Percentiles rank a stretch among this genome's conserved stretches.
phyloP scores from a whole-genome alignment of 2,888 invertebrate species.

The Tortrix viridana region DNA sequence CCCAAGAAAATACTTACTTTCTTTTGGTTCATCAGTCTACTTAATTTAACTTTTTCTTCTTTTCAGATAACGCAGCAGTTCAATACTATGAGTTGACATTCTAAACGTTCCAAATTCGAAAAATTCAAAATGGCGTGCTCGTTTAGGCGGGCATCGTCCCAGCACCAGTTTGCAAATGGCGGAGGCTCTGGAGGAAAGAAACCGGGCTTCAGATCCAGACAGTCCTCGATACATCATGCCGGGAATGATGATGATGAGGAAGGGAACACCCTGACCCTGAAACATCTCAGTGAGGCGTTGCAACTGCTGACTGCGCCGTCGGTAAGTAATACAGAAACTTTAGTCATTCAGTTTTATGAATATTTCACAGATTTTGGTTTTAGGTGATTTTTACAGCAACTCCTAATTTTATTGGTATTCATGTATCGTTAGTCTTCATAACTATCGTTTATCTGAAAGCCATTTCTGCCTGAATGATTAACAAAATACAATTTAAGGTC shows the following conservation, averaged over 20 bases:
- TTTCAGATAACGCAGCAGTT: constrained; percentile 21
- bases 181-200: constrained; percentile 67
- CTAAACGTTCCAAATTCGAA: constrained; percentile 20
- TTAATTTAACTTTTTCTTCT: not conserved
- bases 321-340: constrained; percentile 81
- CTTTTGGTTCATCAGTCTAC: not conserved
- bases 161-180: constrained; percentile 81
- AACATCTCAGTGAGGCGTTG: constrained; percentile 92
- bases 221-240: constrained; percentile 86
- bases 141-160: constrained; percentile 83
- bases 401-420: no score
- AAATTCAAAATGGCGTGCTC: constrained; percentile 79
- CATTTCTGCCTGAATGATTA: no score
- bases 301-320: constrained; percentile 92
- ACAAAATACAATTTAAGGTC: no score
- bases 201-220: constrained; percentile 81
- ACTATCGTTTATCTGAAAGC: no score
- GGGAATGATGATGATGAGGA: constrained; percentile 86
- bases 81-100: constrained; percentile 38
- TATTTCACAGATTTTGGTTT: no score
- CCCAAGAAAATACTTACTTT: no score
- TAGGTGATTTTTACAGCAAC: no score
- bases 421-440: no score
- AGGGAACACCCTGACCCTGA: constrained; percentile 88
- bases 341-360: no score